Conservation (phyloP, 64 coral and sea anemone species). For the Catalaphyllia jardinei region DNA sequence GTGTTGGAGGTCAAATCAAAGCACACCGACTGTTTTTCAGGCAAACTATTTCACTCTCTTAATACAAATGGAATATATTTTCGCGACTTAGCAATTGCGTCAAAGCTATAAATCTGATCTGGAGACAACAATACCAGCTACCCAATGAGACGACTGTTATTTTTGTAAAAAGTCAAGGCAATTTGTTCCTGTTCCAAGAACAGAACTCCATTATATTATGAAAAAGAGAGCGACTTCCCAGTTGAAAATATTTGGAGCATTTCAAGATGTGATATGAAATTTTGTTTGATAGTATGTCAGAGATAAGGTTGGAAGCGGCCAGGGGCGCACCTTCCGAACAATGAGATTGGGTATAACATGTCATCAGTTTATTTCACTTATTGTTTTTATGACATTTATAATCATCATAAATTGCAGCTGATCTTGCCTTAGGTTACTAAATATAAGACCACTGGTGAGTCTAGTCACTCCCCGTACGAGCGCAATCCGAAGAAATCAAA, state of each 20-base stretch:
- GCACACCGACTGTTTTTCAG: not conserved
- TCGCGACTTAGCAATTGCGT: not conserved
- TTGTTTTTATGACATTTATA: conserved; percentile 5
- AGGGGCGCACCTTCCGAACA: not conserved
- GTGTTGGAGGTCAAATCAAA: not conserved
- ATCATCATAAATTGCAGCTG: not conserved
- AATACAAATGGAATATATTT: not conserved
- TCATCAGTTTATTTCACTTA: not conserved
- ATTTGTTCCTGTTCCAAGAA: not conserved
- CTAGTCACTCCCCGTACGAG: not conserved
- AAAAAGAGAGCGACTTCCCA: not conserved
- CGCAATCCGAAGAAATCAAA: not conserved
- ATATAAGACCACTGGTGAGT: not conserved
- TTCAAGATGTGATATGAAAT: not conserved
- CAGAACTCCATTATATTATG: not conserved
- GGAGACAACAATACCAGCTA: not conserved
- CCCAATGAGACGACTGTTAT: not conserved
- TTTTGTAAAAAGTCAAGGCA: not conserved
- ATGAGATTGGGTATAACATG: not conserved
- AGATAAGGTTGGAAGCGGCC: not conserved
- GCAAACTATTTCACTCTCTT: not conserved
- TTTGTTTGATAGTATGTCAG: conserved; percentile 15
- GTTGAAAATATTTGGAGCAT: not conserved
- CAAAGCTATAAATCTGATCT: not conserved
- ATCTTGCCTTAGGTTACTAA: not conserved